These are phyloP conservation scores for Alauda arvensis DNA, from an alignment of 2,797 vertebrate species.

Conservation along the genomic window DNA sequence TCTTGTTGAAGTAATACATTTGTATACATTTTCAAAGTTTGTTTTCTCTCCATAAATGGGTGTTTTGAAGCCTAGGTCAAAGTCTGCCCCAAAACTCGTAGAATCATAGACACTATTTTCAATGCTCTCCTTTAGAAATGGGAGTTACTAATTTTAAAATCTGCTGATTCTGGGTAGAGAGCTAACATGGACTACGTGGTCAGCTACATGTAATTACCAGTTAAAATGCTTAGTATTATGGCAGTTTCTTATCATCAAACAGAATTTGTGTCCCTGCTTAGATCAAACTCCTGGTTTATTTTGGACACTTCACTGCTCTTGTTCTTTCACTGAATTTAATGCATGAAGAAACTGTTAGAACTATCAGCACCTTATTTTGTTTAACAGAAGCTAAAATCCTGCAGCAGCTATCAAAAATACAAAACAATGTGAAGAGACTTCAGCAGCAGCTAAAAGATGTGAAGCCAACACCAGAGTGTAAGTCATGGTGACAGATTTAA, in stretches of 20 bases:
- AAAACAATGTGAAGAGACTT: constrained; percentile 80
- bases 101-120: background rate
- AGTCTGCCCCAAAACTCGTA: background rate
- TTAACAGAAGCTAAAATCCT: constrained; percentile 77
- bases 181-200: background rate
- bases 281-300: background rate
- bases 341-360: background rate
- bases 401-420: constrained; percentile 83
- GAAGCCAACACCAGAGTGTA: constrained; percentile 84
- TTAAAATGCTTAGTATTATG: background rate
- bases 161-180: background rate
- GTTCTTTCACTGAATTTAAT: background rate
- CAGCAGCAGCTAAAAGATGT: constrained; percentile 82
- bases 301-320: background rate
- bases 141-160: background rate
- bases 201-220: background rate
- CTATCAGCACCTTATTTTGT: background rate
- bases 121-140: background rate
- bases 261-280: background rate
- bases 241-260: background rate
- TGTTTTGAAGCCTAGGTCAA: background rate
- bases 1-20: background rate
- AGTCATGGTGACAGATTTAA: constrained; percentile 38
- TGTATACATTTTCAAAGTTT: background rate
- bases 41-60: background rate